Percentiles rank a stretch among this genome's conserved stretches.
phyloP scores from a whole-genome alignment of 2,888 invertebrate genomes.

The Megalurothrips usitatus region DNA sequence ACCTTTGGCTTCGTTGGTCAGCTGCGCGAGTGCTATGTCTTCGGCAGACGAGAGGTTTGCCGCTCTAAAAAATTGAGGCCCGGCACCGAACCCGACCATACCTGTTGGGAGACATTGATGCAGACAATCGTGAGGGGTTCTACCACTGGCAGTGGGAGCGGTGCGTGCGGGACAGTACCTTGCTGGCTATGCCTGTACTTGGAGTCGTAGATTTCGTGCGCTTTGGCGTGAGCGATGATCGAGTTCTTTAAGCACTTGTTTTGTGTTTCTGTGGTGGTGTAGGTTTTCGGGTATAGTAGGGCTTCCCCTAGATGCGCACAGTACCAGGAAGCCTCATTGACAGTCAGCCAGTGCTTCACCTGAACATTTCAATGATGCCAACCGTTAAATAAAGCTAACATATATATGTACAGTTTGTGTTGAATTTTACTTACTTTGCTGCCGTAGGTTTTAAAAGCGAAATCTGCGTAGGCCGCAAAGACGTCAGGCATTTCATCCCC shows the following conservation, averaged over 20 bases:
- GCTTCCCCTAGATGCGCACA: neutral
- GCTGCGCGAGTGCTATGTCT: neutral
- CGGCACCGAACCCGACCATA: neutral
- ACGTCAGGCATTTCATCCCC: neutral
- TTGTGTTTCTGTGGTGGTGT: neutral
- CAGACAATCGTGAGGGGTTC: too few relatives aligned
- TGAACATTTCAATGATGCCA: too few relatives aligned
- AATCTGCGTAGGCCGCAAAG: neutral
- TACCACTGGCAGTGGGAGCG: too few relatives aligned
- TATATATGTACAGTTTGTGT: too few relatives aligned
- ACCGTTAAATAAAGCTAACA: too few relatives aligned
- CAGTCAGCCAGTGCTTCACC: neutral
- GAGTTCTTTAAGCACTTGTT: conserved; percentile 4
- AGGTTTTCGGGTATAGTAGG: neutral
- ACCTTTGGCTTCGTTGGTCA: neutral
- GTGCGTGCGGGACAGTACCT: neutral
- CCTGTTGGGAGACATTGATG: neutral
- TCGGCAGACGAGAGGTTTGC: neutral
- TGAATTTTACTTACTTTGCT: neutral
- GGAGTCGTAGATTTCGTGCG: neutral
- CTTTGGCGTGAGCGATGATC: neutral
- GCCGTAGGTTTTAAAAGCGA: neutral
- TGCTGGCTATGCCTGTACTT: neutral
- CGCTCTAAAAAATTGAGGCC: neutral
- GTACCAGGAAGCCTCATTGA: neutral